Evolutionary conservation across 2,888 invertebrate genomes (phyloP).

Genomic region (Tineola bisselliella): DNA sequence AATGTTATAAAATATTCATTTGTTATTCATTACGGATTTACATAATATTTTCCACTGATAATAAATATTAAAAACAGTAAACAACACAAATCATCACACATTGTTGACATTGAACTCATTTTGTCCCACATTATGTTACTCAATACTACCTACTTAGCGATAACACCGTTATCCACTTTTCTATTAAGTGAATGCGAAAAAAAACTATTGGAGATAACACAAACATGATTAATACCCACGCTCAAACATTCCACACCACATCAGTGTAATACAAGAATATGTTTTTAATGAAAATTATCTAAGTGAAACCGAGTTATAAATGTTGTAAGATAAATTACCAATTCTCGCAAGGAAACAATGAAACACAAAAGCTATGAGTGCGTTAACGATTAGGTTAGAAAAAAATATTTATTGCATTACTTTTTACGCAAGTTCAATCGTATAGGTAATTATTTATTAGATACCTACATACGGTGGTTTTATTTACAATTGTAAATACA

Average conservation of each 20-base stretch:
- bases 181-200: background rate
- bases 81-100: background rate
- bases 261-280: background rate
- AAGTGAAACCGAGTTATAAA: background rate
- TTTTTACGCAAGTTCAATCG: too few relatives aligned
- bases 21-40: background rate
- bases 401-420: too few relatives aligned
- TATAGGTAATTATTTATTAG: too few relatives aligned
- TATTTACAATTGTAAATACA: too few relatives aligned
- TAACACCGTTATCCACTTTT: constrained; percentile 4
- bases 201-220: background rate
- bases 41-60: background rate
- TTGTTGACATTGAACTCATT: constrained; percentile 10
- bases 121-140: constrained; percentile 8
- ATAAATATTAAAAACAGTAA: background rate
- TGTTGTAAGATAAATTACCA: background rate
- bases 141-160: constrained; percentile 3
- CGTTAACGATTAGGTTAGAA: too few relatives aligned
- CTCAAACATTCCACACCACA: background rate
- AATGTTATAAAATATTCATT: too few relatives aligned
- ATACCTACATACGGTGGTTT: too few relatives aligned
- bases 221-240: background rate
- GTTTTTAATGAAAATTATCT: background rate
- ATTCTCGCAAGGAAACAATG: background rate
- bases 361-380: background rate